Conservation (phyloP, 2,797 vertebrate species). For the Eutrigla gurnardus region DNA sequence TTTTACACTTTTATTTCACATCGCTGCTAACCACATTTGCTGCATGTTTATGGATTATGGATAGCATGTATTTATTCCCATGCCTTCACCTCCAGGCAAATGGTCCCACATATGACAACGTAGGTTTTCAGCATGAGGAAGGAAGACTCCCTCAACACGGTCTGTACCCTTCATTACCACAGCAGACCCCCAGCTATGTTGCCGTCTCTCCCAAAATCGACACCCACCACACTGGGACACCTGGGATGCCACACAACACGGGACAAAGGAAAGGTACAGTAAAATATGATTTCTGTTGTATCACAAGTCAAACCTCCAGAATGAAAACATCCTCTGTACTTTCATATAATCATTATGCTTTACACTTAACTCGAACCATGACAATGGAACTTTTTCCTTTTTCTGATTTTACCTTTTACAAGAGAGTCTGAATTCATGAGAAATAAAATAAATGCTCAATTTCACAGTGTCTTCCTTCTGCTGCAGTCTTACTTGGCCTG, state of each 20-base stretch:
- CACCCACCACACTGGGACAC: slow-evolving; percentile 51
- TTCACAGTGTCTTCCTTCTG: not conserved
- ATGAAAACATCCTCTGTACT: not conserved
- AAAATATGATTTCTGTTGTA: not conserved
- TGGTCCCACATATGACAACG: slow-evolving; percentile 64
- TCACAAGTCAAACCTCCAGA: not conserved
- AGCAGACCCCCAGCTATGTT: slow-evolving; percentile 22
- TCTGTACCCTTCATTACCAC: slow-evolving; percentile 37
- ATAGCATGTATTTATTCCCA: not conserved
- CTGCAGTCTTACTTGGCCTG: too few species aligned
- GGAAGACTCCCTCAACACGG: slow-evolving; percentile 28
- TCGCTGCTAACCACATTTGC: not conserved
- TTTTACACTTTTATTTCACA: not conserved
- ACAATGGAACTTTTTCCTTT: too few species aligned
- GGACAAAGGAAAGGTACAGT: slow-evolving; percentile 63
- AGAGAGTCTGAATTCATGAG: not conserved
- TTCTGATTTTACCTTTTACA: too few species aligned
- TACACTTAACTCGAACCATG: too few species aligned
- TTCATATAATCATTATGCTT: slow-evolving; percentile 7
- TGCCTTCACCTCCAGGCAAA: slow-evolving; percentile 31
- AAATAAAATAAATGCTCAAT: not conserved
- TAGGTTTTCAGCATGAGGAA: slow-evolving; percentile 66
- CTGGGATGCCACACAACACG: not conserved
- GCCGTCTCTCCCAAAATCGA: slow-evolving; percentile 44
- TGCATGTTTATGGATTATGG: too few species aligned